Conservation (phyloP, 1,140 invertebrate species). For the Diabrotica undecimpunctata region DNA sequence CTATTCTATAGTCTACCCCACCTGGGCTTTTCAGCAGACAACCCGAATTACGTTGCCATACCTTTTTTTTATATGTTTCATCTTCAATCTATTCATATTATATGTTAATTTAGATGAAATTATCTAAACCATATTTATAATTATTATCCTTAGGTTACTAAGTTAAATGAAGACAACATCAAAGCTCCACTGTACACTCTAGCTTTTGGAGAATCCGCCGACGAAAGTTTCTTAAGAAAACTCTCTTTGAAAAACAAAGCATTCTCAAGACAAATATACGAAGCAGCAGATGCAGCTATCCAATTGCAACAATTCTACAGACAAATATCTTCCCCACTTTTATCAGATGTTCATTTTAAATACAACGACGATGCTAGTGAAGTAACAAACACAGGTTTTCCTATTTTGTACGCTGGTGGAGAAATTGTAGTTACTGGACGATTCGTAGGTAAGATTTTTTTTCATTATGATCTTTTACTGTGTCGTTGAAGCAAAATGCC, state of each 20-base stretch:
- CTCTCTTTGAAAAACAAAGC: conserved; percentile 48
- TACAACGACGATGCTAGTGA: conserved; percentile 51
- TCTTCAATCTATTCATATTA: too few species aligned
- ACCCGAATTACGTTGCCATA: too few species aligned
- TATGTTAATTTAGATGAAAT: too few species aligned
- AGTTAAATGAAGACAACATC: conserved; percentile 8
- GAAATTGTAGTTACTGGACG: conserved; percentile 58
- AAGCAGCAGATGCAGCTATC: conserved; percentile 62
- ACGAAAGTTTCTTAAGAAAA: conserved; percentile 60
- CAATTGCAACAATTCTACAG: conserved; percentile 67
- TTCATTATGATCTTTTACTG: too few species aligned
- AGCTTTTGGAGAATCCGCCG: conserved; percentile 65
- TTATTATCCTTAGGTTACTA: too few species aligned
- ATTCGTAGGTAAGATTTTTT: neutral
- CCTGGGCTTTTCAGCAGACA: conserved; percentile 26
- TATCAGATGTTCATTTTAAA: conserved; percentile 60
- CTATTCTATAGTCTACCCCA: too few species aligned
- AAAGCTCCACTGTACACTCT: conserved; percentile 53
- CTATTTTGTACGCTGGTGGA: conserved; percentile 53
- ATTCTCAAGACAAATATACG: conserved; percentile 66
- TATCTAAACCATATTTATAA: too few species aligned
- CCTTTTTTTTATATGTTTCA: too few species aligned
- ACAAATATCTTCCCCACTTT: conserved; percentile 63
- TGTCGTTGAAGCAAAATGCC: too few species aligned
- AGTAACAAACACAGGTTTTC: conserved; percentile 49